Evolutionary conservation across 2,113 vertebrate genomes (phyloP).

Genomic region (Nibea coibor): DNA sequence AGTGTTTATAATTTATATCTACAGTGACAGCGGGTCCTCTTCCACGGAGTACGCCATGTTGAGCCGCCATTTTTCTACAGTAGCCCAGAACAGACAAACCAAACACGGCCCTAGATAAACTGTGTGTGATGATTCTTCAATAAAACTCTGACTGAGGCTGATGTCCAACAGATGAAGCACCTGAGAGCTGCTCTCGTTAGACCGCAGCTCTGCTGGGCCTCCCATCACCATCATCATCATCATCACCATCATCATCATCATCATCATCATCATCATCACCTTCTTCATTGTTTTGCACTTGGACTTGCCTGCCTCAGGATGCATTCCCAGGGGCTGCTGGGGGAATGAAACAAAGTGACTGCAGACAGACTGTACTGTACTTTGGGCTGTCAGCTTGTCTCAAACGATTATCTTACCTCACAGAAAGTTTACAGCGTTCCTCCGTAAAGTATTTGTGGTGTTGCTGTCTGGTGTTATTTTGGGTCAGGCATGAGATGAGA

Average conservation of each 20-base stretch:
- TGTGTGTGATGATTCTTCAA: not conserved
- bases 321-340: not conserved
- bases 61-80: too few species aligned
- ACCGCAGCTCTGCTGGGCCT: constrained; percentile 9
- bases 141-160: not conserved
- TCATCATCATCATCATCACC: not conserved
- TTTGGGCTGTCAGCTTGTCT: constrained; percentile 10
- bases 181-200: not conserved
- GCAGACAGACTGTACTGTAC: constrained; percentile 17
- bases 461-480: not conserved
- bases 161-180: not conserved
- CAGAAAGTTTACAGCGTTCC: not conserved
- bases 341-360: constrained; percentile 40
- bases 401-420: constrained; percentile 3
- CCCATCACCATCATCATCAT: not conserved
- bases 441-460: constrained; percentile 8
- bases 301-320: constrained; percentile 31
- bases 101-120: too few species aligned
- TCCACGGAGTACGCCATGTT: too few species aligned
- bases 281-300: constrained; percentile 12
- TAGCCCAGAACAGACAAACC: too few species aligned
- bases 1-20: too few species aligned
- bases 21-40: too few species aligned
- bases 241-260: not conserved
- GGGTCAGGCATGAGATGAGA: not conserved